Base-by-base conservation (phyloP, 2,113 vertebrate genomes). In the Cyphomyrus discorhynchus region DNA sequence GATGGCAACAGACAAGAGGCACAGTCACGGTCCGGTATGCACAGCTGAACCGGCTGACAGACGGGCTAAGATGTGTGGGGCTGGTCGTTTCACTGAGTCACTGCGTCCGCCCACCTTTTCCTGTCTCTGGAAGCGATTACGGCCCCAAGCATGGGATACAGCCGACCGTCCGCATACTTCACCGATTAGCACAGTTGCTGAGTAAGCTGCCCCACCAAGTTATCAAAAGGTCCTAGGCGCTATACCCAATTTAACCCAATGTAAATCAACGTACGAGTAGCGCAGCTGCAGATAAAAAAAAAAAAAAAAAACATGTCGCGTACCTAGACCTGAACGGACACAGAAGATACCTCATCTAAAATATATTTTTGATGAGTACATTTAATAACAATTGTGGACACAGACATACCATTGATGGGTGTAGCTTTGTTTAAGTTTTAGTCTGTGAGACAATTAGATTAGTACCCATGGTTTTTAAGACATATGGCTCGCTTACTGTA, bases 21-120 rank as follows among this genome's bases (percentile, higher is more conserved):
- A 21, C 5, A 80, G 49, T 80, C 42, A 49, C 1, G 17, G 6
- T 49, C 3, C 42, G 53, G 50, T 35, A 49, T 89, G 46, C n/a
- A 8, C 88, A 77, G 58, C 46, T 89, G n/a, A 50, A 19, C 19
- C 3, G 5, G 87, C 45, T 74, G 58, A 74, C 53, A 88, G 58
- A 88, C 62, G 2, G 13, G 87, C 46, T 27, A 8, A n/a, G 88
- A 52, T 83, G 74, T 24, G 49, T 53, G 49, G 19, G 31, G 31
- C 74, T 27, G 77, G 21, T 83, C 21, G 80, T 39, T 45, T 62
- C 49, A 84, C 80, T 84, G 77, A 84, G 27, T 89, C 89, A 89
- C 77, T 8, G 24, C 39, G 24, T 93, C 95, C 96, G 94, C 97
- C 96, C 95, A 96, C 96, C 95, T 95, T 70, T 87, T 90, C 93